Percentiles rank a stretch among this genome's conserved stretches.
Evolutionary conservation across 2,113 vertebrate genomes (phyloP).

Genomic region (Manacus vitellinus): DNA sequence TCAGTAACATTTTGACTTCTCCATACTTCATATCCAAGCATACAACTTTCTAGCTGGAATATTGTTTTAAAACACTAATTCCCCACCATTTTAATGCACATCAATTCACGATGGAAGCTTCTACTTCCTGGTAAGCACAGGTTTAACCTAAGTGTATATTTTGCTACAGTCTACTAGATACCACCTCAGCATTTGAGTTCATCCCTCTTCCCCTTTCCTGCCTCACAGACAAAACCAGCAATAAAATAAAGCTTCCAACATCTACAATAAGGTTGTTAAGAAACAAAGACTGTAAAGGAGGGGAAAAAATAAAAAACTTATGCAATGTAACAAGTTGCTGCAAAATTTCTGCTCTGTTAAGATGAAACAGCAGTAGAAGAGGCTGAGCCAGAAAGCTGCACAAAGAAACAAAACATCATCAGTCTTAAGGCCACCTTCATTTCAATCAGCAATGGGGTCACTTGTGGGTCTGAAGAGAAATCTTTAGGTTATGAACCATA

Average conservation of each 20-base stretch:
- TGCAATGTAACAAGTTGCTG: not conserved
- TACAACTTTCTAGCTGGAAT: not conserved
- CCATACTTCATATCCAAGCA: not conserved
- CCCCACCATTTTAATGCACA: constrained; percentile 5
- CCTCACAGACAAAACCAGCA: not conserved
- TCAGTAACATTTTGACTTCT: not conserved
- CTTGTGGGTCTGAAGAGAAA: not conserved
- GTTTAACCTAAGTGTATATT: not conserved
- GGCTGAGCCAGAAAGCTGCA: not conserved
- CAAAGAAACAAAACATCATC: not conserved
- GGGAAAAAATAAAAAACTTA: not conserved
- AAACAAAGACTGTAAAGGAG: not conserved
- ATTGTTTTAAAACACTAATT: not conserved
- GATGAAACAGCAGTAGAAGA: not conserved
- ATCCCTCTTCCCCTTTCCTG: not conserved
- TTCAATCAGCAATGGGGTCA: not conserved
- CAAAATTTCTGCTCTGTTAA: not conserved
- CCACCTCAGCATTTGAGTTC: not conserved
- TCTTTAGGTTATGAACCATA: constrained; percentile 71
- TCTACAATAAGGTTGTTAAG: not conserved
- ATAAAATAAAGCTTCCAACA: not conserved
- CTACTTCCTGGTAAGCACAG: not conserved
- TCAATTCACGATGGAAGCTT: not conserved
- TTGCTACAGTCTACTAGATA: not conserved
- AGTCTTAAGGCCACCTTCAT: constrained; percentile 47